Base-by-base conservation (phyloP, 2,888 invertebrate species). In the Lordiphosa fenestrarum region DNA sequence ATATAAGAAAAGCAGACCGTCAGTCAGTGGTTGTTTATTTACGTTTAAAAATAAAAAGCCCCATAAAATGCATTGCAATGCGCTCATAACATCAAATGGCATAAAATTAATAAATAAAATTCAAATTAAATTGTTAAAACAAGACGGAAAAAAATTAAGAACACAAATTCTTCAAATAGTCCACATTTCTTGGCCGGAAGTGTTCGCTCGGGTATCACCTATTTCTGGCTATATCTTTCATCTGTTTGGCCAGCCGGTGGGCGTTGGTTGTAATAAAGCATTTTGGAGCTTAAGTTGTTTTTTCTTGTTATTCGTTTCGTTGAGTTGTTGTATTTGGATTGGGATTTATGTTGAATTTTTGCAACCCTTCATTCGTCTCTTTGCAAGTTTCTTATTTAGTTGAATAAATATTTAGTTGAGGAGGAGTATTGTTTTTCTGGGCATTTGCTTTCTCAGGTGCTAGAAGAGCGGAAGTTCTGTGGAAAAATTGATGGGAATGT, bases 331-430 rank as follows among this genome's bases (percentile, higher is more conserved):
- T 57, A 56, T 66, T 72, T 75, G 37, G 70, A 69, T 61, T 66
- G 55, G 76, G 81, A 84, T 77, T 77, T 77, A 81, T 84, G 73
- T 73, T 66, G 64, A 69, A 84, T 84, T 76, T 77, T 77, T 84
- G 84, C 77, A 77, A 84, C 84, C 73, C 84, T 76, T 84, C 73
- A n/a, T 57, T 63, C 25, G 25, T 25, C 25, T 25, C 25, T 25
- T 25, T 25, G 25, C 25, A 6, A 6, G 25, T 59, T 66, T 47
- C n/a, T 51, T 65, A 54, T 67, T 67, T 58, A 59, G 25, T 25
- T 25, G 83, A 65, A 76, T 71, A 83, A 77, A 77, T 83, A 73
- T 77, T 77, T 71, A 65, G 71, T 66, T 15, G 15, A 15, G 76
- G 53, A 71, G 76, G 56, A 65, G 51, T 41, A 55, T 30, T 80